Conservation (phyloP, 64 coral and sea anemone species). For the Acropora tenuis region DNA sequence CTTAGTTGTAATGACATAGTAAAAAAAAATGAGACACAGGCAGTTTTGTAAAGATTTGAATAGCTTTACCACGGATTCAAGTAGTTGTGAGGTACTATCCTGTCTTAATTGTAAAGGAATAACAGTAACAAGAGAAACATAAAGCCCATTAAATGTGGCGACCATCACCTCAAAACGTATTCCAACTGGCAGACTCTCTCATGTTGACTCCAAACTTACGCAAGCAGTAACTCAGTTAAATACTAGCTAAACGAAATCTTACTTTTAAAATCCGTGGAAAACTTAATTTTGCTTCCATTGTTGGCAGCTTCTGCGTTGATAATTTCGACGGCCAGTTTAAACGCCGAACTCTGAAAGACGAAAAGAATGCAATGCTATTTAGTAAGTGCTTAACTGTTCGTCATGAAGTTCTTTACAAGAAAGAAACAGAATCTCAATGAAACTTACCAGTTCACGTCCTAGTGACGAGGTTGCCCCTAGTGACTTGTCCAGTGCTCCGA, state of each 20-base stretch:
- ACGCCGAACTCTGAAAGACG: slow-evolving; percentile 87
- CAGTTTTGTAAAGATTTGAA: too few species aligned
- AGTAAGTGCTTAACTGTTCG: background rate
- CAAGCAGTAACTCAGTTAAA: too few species aligned
- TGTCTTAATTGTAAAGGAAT: too few species aligned
- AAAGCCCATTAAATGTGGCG: background rate
- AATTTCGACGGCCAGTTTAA: slow-evolving; percentile 87
- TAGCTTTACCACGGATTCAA: too few species aligned
- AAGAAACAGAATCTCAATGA: too few species aligned
- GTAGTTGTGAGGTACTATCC: too few species aligned
- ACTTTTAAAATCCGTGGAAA: slow-evolving; percentile 94
- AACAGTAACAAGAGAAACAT: too few species aligned
- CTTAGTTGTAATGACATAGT: too few species aligned
- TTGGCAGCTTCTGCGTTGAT: slow-evolving; percentile 71
- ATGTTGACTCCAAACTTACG: too few species aligned
- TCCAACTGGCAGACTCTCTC: background rate
- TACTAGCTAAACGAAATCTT: slow-evolving; percentile 23
- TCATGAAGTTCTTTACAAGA: background rate
- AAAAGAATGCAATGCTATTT: background rate
- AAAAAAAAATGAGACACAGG: too few species aligned
- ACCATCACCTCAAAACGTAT: background rate
- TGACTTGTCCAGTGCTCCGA: slow-evolving; percentile 73
- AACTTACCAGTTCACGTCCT: slow-evolving; percentile 88
- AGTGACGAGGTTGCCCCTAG: slow-evolving; percentile 76
- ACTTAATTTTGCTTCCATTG: slow-evolving; percentile 71